Evolutionary conservation across 92 coral and sea anemone genomes (phyloP).

Genomic region (Parazoanthus darwini): DNA sequence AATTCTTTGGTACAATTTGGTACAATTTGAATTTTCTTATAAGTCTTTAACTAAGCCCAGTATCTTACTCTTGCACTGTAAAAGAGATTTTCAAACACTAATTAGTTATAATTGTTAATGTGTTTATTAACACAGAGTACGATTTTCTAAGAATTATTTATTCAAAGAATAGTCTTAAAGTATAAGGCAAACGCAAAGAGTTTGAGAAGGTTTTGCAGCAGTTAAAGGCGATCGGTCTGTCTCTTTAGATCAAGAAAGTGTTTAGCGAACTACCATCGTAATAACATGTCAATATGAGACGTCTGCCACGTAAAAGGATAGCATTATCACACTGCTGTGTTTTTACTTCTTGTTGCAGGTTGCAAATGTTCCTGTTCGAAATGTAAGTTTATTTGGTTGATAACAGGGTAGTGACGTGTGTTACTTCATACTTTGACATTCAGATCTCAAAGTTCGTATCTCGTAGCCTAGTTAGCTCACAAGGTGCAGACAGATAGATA

Average conservation of each 20-base stretch:
- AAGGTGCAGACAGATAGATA: no score
- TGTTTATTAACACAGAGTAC: no score
- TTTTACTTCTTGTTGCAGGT: constrained; percentile 49
- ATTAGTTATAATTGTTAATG: no score
- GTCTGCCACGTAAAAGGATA: no score
- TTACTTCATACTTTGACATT: background rate
- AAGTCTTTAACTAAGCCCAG: no score
- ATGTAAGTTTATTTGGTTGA: constrained; percentile 62
- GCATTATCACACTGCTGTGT: background rate
- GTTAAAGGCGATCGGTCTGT: background rate
- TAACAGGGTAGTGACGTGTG: background rate
- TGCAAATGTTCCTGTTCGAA: constrained; percentile 90
- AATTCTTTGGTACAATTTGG: no score
- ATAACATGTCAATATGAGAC: background rate
- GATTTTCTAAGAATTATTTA: background rate
- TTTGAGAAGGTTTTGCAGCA: no score
- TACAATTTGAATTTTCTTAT: no score
- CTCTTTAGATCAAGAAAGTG: background rate
- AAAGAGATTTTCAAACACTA: no score
- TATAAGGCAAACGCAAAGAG: background rate
- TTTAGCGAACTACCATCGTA: background rate
- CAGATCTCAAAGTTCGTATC: background rate
- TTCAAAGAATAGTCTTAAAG: background rate
- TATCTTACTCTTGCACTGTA: no score
- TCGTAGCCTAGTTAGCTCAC: no score